Evolutionary conservation across 2,888 invertebrate species (phyloP), one percentile per base, ranked within the genome.

Genomic region (Acholoe squamosa): DNA sequence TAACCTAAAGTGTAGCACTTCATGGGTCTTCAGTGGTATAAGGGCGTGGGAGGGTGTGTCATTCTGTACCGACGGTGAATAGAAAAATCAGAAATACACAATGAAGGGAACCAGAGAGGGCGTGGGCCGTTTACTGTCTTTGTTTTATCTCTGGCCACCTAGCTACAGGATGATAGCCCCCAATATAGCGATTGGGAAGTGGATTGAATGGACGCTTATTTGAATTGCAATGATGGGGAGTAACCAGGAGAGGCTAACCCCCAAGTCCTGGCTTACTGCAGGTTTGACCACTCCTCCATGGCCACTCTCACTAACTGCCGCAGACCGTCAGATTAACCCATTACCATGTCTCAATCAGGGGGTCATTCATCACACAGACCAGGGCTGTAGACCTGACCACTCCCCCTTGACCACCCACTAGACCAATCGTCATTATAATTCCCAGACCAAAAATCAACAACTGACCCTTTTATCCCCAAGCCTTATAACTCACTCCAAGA

Each of bases 341-440:
- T 86, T 86, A 86, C 52, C 86, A 86, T 86, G 86, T 56, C 54
- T 54, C 86, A 52, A 86, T 86, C 86, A 86, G 54, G 86, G 86
- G 52, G 86, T 28, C 86, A 86, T 86, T 86, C 86, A 86, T 86
- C 86, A 86, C 52, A n/a, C 52, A 54, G 14, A 54, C 22, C 56
- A n/a, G 51, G 52, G 22, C 22, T 1, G 43, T 10, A 22, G 51
- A 34, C 5, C n/a, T 14, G 28, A 56, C 86, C 86, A 86, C 86
- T 52, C 86, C 86, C 56, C 52, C 86, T 86, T 86, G 86, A 54
- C 86, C 86, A 86, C 86, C 54, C 86, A 25, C 54, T 54, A 28
- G 56, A 86, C 25, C 86, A 86, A 25, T 86, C 31, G n/a, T 25
- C 33, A 28, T 71, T 71, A 71, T 61, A 71, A 71, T 71, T 71